These are phyloP conservation scores for Burhinus oedicnemus DNA, from an alignment of 2,113 vertebrate species.

Conservation along the genomic window DNA sequence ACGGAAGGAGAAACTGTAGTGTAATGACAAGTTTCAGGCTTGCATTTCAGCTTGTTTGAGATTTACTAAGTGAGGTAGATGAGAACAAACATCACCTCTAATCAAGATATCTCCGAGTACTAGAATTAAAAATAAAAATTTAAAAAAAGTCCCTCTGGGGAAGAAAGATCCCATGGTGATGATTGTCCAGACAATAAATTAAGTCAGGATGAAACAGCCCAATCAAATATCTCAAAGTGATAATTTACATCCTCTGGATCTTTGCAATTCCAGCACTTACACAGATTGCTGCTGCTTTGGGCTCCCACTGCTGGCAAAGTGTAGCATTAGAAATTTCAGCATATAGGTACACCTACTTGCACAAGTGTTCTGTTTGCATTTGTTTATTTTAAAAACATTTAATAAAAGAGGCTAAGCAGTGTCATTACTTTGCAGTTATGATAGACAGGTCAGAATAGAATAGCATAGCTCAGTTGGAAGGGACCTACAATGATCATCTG, in stretches of 20 bases:
- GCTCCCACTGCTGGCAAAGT: neutral
- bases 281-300: neutral
- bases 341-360: neutral
- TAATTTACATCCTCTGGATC: neutral
- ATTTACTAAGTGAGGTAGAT: neutral
- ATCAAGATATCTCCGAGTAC: neutral
- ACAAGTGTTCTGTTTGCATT: neutral
- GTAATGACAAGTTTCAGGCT: neutral
- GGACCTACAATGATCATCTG: too few species aligned
- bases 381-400: neutral
- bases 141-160: neutral
- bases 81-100: neutral
- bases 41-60: neutral
- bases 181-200: neutral
- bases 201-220: neutral
- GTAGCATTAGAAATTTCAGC: neutral
- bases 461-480: too few species aligned
- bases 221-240: neutral
- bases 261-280: neutral
- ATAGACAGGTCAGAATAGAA: neutral
- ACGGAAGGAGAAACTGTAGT: neutral
- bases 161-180: neutral
- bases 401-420: neutral
- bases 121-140: neutral
- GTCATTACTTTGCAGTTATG: neutral